These are phyloP conservation scores for Toxotes lorentzi DNA, from an alignment of 2,797 vertebrate genomes.

Conservation along the genomic window DNA sequence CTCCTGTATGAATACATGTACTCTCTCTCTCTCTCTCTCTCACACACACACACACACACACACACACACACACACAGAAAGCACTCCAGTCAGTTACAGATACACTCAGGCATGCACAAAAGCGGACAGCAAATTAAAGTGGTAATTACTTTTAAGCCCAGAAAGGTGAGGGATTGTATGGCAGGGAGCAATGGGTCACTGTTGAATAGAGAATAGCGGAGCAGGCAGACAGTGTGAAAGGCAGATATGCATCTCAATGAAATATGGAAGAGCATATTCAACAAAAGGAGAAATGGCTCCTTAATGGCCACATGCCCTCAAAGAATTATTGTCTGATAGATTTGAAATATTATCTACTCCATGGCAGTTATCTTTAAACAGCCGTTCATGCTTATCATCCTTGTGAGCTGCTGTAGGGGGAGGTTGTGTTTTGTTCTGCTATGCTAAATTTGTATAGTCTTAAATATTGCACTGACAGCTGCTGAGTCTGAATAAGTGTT, in stretches of 20 bases:
- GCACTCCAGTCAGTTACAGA: constrained; percentile 73
- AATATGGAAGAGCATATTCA: constrained; percentile 80
- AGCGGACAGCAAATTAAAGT: constrained; percentile 87
- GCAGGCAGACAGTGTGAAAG: constrained; percentile 79
- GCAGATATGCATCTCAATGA: constrained; percentile 85
- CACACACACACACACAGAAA: constrained; percentile 42
- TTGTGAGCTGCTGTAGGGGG: constrained; percentile 51
- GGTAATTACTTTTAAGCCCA: constrained; percentile 87
- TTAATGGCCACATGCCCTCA: constrained; percentile 82
- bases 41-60: constrained; percentile 17
- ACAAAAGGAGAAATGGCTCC: constrained; percentile 80
- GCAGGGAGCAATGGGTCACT: constrained; percentile 82
- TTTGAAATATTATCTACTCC: constrained; percentile 81
- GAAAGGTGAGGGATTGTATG: constrained; percentile 84
- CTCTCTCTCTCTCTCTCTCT: not conserved
- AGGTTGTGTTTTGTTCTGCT: constrained; percentile 27
- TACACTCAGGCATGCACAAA: constrained; percentile 81
- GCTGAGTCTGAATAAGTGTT: not conserved
- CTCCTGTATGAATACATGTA: constrained; percentile 46
- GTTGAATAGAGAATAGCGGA: constrained; percentile 80
- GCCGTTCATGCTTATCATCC: constrained; percentile 69
- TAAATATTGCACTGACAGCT: constrained; percentile 30
- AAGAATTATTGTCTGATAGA: constrained; percentile 83
- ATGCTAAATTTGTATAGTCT: constrained; percentile 27
- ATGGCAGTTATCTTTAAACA: constrained; percentile 79